Evolutionary conservation across 1,140 invertebrate species (phyloP), one percentile per base, ranked within the genome.

Genomic region (Helicorthomorpha holstii): DNA sequence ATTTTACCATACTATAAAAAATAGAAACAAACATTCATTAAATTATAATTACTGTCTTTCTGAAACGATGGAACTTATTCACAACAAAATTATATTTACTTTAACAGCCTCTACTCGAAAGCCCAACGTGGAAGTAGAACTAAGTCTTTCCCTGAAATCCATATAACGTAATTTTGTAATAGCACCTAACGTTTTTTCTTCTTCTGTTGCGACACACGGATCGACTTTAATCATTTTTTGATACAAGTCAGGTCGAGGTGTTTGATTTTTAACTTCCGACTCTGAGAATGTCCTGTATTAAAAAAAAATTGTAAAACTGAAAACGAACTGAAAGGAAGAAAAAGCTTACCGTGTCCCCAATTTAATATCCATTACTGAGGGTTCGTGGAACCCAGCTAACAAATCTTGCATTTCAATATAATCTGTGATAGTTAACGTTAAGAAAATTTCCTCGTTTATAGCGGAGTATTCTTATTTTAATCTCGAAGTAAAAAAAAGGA

Each of bases 31-130:
- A 25, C 19, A 7, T 7, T 7, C 4, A 4, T 7, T 46, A 46
- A 25, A 22, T 21, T 10, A 21, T 19, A 21, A 46, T 12, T 7
- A 12, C 19, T 21, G 12, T 7, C 21, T 12, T 46, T 46, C 19
- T 46, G 25, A 22, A 7, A 4, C 4, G 19, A 7, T 21, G 25
- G 7, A 21, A 21, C 12, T 7, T 7, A 19, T 22, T 25, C 4
- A 25, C 7, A 46, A 4, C 7, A 46, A 46, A 25, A 19, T 46
- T 46, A 7, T 7, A 46, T 22, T 61, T 63, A 81, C 78, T 68
- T 93, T 93, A 66, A 97, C 82, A 22, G 90, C 94, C 69, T 98
- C 94, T 56, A 98, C 93, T 55, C 94, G 72, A 64, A 98, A 98
- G 1, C 92, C 93, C 57, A 94, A 80, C 48, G 81, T 80, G 34